Evolutionary conservation across 2,888 invertebrate genomes (phyloP), one percentile per base, ranked within the genome.

Genomic region (Ophion ventricosus): DNA sequence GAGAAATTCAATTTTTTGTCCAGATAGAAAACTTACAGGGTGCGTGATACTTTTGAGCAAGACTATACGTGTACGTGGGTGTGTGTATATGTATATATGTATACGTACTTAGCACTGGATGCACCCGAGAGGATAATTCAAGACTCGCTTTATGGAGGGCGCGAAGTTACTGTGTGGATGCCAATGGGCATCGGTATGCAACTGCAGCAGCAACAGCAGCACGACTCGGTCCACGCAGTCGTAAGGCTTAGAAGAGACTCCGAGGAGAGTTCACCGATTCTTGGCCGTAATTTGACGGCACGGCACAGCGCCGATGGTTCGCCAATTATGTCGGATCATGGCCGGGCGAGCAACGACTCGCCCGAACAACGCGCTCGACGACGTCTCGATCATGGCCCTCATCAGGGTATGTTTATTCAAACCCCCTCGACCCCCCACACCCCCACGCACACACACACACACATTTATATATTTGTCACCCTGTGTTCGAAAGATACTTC

Each of bases 351-450:
- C 75, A 86, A 89, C 75, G 90, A 89, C 82, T 91, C 91, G 25
- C 89, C 90, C 69, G 91, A 92, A 77, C 86, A 88, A 67, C 90
- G 91, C 56, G 85, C 84, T 75, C 90, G 91, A 81, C 88, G 91
- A 73, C 89, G 90, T 78, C 88, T 90, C 80, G 92, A 92, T 87
- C 91, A 91, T 87, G 89, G 90, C 83, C 90, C 90, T 83, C 91
- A 91, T 87, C 91, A 91, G 89, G 92, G 92, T 92, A 92, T 78
- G 92, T 91, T 77, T 25, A 67, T 74, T 20, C 23, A 75, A 73
- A n/a, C 61, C 61, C 56, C 26, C 23, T 40, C 43, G n/a, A 26
- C 23, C 25, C 49, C 49, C 17, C n/a, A n/a, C n/a, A n/a, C 17
- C 14, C 49, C 49, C 17, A 17, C 17, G n/a, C n/a, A n/a, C 17